These are phyloP conservation scores for Shinisaurus crocodilurus DNA, from an alignment of 2,113 vertebrate species.

Conservation along the genomic window DNA sequence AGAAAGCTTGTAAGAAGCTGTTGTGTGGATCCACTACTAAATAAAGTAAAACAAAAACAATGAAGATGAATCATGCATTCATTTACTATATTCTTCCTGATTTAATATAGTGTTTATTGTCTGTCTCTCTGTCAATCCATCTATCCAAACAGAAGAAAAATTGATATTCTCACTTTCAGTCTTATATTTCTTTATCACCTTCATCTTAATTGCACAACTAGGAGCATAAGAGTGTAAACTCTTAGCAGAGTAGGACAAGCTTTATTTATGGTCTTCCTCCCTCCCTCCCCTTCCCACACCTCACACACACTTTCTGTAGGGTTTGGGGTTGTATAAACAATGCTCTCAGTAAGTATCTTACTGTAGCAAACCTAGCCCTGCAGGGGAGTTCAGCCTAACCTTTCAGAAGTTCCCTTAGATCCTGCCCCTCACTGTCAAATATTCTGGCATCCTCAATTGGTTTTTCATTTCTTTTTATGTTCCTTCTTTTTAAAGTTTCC, in stretches of 20 bases:
- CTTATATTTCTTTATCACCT: neutral
- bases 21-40: neutral
- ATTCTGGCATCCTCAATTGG: constrained; percentile 54
- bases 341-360: constrained; percentile 58
- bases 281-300: too few relatives aligned
- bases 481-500: constrained; percentile 64
- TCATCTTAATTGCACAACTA: constrained; percentile 39
- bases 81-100: neutral
- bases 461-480: constrained; percentile 74
- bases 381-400: constrained; percentile 45
- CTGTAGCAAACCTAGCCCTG: constrained; percentile 44
- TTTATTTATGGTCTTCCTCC: constrained; percentile 37
- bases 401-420: constrained; percentile 69
- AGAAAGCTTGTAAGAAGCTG: neutral
- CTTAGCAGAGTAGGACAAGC: neutral
- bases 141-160: neutral
- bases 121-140: neutral
- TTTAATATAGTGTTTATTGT: neutral
- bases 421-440: constrained; percentile 59
- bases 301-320: constrained; percentile 41
- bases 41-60: neutral
- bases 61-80: neutral
- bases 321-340: constrained; percentile 35
- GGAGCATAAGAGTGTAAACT: constrained; percentile 13
- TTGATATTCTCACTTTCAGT: neutral